Conservation (phyloP, 2,888 invertebrate genomes). For the Drosophila siamana region DNA sequence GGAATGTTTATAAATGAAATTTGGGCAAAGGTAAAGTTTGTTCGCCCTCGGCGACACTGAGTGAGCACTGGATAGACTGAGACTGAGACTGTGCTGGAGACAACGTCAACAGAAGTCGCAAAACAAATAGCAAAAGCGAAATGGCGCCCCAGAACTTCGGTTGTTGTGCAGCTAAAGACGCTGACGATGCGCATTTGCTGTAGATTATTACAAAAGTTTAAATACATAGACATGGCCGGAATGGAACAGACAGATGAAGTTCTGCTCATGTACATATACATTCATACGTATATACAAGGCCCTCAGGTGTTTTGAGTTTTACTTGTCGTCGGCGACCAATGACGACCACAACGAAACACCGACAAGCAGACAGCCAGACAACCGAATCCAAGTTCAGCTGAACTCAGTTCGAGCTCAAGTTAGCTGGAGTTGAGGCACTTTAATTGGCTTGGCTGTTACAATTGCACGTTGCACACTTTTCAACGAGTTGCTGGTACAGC, state of each 20-base stretch:
- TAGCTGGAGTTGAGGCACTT: slow-evolving; percentile 47
- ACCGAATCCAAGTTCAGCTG: slow-evolving; percentile 33
- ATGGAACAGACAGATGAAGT: slow-evolving; percentile 19
- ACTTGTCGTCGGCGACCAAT: slow-evolving; percentile 50
- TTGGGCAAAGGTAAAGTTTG: slow-evolving; percentile 79
- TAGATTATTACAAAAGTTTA: slow-evolving; percentile 79
- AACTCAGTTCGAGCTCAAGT: slow-evolving; percentile 45
- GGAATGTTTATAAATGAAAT: slow-evolving; percentile 75
- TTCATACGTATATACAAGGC: slow-evolving; percentile 22
- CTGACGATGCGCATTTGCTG: slow-evolving; percentile 77
- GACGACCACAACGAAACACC: slow-evolving; percentile 21
- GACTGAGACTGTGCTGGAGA: slow-evolving; percentile 46
- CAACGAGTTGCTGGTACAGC: slow-evolving; percentile 38
- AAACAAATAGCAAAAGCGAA: slow-evolving; percentile 76
- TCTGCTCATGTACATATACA: slow-evolving; percentile 19
- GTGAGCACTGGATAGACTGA: slow-evolving; percentile 5
- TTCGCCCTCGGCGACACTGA: slow-evolving; percentile 50
- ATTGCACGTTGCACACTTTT: slow-evolving; percentile 56
- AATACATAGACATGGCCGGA: slow-evolving; percentile 64
- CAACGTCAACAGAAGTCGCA: slow-evolving; percentile 73
- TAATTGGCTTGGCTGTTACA: slow-evolving; percentile 70
- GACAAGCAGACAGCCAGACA: slow-evolving; percentile 27
- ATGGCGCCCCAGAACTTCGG: slow-evolving; percentile 69
- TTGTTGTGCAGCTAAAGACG: slow-evolving; percentile 57
- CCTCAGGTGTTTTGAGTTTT: slow-evolving; percentile 70